These are phyloP conservation scores for Spinibarbus caldwelli DNA, from an alignment of 2,797 vertebrate species.

Conservation along the genomic window DNA sequence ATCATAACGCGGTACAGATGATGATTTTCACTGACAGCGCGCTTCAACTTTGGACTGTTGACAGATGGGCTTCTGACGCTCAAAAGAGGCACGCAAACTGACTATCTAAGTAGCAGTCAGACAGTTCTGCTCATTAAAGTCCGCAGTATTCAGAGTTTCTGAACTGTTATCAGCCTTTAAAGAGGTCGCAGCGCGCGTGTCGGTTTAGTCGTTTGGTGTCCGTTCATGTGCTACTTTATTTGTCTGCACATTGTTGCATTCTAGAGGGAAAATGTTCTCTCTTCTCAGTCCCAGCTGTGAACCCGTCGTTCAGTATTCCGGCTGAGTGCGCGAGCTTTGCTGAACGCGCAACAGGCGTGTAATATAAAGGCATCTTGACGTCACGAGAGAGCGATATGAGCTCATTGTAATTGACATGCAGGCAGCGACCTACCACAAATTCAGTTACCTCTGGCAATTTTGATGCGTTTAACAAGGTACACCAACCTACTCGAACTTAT, in stretches of 20 bases:
- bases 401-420: background rate
- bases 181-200: too few relatives aligned
- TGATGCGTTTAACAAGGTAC: background rate
- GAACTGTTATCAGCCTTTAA: background rate
- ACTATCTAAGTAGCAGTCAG: background rate
- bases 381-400: conserved; percentile 3
- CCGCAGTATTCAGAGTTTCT: too few relatives aligned
- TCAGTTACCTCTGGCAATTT: background rate
- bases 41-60: background rate
- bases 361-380: conserved; percentile 37
- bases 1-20: background rate
- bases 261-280: background rate
- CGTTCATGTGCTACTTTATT: background rate
- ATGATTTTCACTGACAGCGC: conserved; percentile 5
- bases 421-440: background rate
- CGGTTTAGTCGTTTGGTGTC: background rate
- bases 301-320: background rate
- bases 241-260: background rate
- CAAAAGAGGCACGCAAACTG: background rate
- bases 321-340: conserved; percentile 5
- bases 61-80: background rate
- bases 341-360: conserved; percentile 15
- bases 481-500: too few relatives aligned
- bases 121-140: background rate
- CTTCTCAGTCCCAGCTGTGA: background rate